Evolutionary conservation across 2,113 vertebrate species (phyloP), one percentile per base, ranked within the genome.

Genomic region (Grallaria varia): DNA sequence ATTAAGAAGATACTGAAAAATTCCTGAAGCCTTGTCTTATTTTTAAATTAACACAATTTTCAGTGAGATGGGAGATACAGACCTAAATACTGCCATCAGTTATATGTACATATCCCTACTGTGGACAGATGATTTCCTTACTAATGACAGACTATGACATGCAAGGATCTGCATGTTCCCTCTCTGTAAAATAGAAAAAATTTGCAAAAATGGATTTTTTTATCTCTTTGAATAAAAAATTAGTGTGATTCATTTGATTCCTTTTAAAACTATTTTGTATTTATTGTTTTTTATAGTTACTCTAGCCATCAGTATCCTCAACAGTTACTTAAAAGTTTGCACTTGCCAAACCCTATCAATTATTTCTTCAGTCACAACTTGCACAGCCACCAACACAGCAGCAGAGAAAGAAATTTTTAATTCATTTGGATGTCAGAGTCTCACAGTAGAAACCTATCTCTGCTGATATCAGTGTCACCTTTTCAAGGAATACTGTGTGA

Each of bases 331-430:
- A 47, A 78, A 95, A 94, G 17, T 25, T 25, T 81, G 14, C 21
- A 42, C 47, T 93, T 93, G 50, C 44, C 87, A 55, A 94, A 94
- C 67, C 35, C 39, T 42, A 44, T 82, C 69, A 82, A 66, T 95
- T 93, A 94, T 18, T 89, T 47, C 35, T 62, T 84, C 73, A 90
- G 73, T 82, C 89, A 91, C 53, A 95, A 91, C 71, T 95, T 89
- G 60, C 68, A 72, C 31, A 85, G 37, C 78, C 78, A 81, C 37
- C 4, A 20, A 84, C 37, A 62, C 2, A 76, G 44, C 40, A 89
- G 30, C 40, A 83, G 53, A 75, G 52, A 87, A 92, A 62, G 20
- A 88, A 31, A 79, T 72, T 64, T 73, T 92, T 24, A 91, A 86
- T 39, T 84, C 56, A 62, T 67, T 76, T 53, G 28, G 13, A 50